These are phyloP conservation scores for Pseudochirops corinnae DNA, from an alignment of 2,797 vertebrate species.

Conservation along the genomic window DNA sequence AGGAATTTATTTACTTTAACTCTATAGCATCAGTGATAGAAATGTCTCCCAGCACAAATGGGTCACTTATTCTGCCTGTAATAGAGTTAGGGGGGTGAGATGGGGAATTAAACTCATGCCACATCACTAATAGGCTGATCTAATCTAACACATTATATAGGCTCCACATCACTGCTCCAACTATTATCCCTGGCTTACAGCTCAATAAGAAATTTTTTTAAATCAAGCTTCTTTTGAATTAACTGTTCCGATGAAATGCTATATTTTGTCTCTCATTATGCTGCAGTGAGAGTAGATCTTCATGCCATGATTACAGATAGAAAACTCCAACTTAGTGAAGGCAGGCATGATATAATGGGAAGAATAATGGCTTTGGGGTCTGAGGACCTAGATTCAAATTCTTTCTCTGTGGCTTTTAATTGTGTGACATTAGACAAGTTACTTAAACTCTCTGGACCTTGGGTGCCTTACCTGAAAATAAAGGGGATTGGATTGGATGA, in stretches of 20 bases:
- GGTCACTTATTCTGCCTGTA: background rate
- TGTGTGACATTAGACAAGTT: background rate
- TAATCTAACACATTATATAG: background rate
- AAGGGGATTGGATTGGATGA: background rate
- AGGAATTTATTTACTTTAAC: background rate
- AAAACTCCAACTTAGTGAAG: background rate
- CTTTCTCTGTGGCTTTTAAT: background rate
- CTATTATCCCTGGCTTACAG: background rate
- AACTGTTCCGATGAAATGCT: background rate
- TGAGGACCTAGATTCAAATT: background rate
- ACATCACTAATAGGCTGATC: background rate
- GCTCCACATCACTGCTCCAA: background rate
- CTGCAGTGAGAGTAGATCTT: background rate
- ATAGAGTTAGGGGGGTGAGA: too few species aligned
- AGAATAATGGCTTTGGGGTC: background rate
- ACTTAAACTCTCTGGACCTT: background rate
- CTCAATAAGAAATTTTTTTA: background rate
- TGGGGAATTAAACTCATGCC: background rate
- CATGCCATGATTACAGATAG: background rate
- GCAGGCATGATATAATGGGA: background rate
- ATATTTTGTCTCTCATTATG: background rate
- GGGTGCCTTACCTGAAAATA: background rate
- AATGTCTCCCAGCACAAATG: background rate
- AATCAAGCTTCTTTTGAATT: slow-evolving; percentile 8
- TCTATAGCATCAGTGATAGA: accelerated